Conservation (phyloP, 2,797 vertebrate genomes). For the Bradypodion pumilum region DNA sequence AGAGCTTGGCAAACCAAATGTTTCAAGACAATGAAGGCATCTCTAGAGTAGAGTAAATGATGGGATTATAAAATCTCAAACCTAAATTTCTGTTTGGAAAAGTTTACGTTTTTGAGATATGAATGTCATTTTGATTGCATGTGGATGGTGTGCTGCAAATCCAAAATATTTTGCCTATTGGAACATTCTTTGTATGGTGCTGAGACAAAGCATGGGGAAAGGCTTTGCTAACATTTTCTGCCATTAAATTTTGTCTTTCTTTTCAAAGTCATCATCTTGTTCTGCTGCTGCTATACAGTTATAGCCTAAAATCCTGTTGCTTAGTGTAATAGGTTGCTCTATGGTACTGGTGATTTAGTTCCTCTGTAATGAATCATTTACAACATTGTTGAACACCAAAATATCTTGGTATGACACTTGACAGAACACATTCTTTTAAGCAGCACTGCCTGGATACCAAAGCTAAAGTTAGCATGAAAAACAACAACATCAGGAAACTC, state of each 20-base stretch:
- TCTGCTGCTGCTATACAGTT: not conserved
- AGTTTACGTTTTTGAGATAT: not conserved
- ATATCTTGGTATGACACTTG: too few species aligned
- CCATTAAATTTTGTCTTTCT: not conserved
- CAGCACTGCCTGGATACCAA: too few species aligned
- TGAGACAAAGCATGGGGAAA: not conserved
- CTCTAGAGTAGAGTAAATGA: not conserved
- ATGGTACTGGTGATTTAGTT: too few species aligned
- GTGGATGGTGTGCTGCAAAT: not conserved
- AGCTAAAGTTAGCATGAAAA: too few species aligned
- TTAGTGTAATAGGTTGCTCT: too few species aligned
- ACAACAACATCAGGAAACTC: too few species aligned
- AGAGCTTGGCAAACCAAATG: conserved; percentile 51
- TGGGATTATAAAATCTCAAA: not conserved
- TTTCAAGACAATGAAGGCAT: conserved; percentile 17
- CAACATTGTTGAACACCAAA: too few species aligned
- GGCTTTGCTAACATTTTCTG: not conserved
- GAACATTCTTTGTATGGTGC: not conserved
- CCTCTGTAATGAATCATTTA: too few species aligned
- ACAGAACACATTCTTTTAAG: too few species aligned
- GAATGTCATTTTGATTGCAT: not conserved
- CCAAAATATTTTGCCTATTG: not conserved
- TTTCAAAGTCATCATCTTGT: not conserved
- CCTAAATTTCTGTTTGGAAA: not conserved
- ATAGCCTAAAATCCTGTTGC: too few species aligned